Percentiles rank a stretch among this genome's conserved stretches.
phyloP scores from a whole-genome alignment of 2,113 vertebrate genomes.

The Circaetus cinerascens region DNA sequence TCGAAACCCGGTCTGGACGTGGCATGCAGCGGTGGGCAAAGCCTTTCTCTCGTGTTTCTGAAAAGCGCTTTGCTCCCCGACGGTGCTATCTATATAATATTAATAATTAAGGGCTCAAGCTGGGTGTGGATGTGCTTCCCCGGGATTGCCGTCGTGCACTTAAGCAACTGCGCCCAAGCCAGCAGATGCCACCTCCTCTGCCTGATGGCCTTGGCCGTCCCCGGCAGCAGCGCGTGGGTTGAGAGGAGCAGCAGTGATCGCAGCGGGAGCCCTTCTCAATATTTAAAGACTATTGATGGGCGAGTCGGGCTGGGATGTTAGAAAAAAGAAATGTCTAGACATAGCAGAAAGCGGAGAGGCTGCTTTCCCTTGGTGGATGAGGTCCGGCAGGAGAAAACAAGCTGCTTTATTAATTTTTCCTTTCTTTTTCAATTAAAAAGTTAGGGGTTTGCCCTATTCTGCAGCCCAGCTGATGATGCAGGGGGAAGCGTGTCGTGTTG shows the following conservation, averaged over 20 bases:
- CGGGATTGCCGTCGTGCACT: background rate
- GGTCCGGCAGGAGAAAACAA: background rate
- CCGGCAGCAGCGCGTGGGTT: fast-evolving
- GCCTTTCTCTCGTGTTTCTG: background rate
- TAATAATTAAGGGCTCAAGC: conserved; percentile 21
- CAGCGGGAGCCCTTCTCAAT: conserved; percentile 3
- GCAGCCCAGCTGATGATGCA: background rate
- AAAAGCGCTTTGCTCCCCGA: background rate
- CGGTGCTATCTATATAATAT: background rate
- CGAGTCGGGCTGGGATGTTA: background rate
- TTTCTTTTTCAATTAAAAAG: background rate
- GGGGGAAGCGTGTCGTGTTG: fast-evolving
- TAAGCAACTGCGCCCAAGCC: background rate
- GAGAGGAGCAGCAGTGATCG: background rate
- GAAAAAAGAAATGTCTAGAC: background rate
- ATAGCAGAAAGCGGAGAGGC: background rate
- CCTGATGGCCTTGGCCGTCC: background rate
- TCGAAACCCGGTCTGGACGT: fast-evolving
- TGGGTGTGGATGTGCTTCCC: background rate
- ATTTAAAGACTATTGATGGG: conserved; percentile 25
- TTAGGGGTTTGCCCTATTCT: fast-evolving
- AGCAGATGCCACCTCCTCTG: background rate
- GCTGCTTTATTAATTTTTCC: background rate
- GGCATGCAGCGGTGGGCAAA: fast-evolving
- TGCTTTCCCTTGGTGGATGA: fast-evolving